Conservation (phyloP, 2,797 vertebrate species). For the Brachymystax lenok region DNA sequence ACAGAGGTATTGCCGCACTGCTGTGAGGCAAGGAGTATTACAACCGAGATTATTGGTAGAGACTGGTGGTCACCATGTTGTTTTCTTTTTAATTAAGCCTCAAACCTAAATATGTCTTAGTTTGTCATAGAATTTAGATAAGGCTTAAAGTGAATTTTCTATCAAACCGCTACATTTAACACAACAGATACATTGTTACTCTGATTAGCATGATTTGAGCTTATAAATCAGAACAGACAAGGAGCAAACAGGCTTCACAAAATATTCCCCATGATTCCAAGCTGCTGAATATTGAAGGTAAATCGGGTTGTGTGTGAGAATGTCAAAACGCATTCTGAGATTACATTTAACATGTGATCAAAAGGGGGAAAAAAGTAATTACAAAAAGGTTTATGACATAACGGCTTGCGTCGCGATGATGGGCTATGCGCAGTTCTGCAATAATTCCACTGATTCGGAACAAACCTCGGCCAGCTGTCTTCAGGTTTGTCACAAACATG, state of each 20-base stretch:
- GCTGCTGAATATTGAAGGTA: slow-evolving; percentile 20
- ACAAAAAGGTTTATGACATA: slow-evolving; percentile 67
- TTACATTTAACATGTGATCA: slow-evolving; percentile 50
- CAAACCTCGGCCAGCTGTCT: slow-evolving; percentile 28
- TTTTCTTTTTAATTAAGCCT: not conserved
- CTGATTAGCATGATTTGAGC: not conserved
- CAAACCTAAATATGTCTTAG: not conserved
- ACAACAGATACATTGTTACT: not conserved
- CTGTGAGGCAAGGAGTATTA: not conserved
- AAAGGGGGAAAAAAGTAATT: slow-evolving; percentile 61
- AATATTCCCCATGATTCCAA: not conserved
- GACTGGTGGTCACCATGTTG: not conserved
- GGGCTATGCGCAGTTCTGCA: slow-evolving; percentile 56
- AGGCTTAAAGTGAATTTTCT: too few species aligned
- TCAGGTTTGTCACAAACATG: slow-evolving; percentile 37
- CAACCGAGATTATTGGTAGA: not conserved
- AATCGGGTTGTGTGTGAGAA: slow-evolving; percentile 4
- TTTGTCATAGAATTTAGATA: too few species aligned
- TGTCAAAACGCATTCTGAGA: slow-evolving; percentile 44
- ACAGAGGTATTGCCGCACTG: not conserved
- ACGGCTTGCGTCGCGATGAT: slow-evolving; percentile 37
- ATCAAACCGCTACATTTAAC: not conserved
- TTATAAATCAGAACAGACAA: not conserved
- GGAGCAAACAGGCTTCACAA: not conserved
- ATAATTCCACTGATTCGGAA: slow-evolving; percentile 49